Conservation (phyloP, 37 sponge, comb jelly and placozoan genomes). For the Oscarella lobularis region DNA sequence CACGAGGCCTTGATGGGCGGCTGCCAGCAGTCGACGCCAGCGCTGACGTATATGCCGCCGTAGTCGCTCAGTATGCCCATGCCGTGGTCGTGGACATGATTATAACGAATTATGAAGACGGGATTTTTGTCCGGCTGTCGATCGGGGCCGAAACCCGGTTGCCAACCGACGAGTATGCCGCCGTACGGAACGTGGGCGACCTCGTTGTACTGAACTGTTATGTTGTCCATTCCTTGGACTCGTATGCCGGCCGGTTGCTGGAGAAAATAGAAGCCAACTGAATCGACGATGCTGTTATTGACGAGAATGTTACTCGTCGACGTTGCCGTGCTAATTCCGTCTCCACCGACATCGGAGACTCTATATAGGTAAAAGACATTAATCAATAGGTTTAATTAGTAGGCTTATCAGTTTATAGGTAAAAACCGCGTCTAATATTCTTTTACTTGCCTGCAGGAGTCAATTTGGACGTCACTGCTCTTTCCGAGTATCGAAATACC, state of each 20-base stretch:
- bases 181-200: neutral
- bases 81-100: constrained; percentile 1
- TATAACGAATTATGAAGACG: neutral
- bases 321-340: neutral
- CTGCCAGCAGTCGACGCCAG: neutral
- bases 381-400: neutral
- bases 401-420: no score
- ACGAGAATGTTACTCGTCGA: neutral
- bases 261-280: neutral
- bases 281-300: neutral
- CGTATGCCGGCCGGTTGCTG: neutral
- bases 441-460: neutral
- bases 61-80: neutral
- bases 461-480: neutral
- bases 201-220: neutral
- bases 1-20: neutral
- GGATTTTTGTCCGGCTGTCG: no score
- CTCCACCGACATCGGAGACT: neutral
- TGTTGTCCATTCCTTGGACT: neutral
- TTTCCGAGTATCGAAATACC: neutral
- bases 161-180: neutral
- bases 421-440: no score
- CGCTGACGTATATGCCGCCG: neutral
- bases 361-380: neutral
- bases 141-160: no score